phyloP scores from a whole-genome alignment of 2,113 vertebrate genomes.

The Calyptommatus sinebrachiatus region DNA sequence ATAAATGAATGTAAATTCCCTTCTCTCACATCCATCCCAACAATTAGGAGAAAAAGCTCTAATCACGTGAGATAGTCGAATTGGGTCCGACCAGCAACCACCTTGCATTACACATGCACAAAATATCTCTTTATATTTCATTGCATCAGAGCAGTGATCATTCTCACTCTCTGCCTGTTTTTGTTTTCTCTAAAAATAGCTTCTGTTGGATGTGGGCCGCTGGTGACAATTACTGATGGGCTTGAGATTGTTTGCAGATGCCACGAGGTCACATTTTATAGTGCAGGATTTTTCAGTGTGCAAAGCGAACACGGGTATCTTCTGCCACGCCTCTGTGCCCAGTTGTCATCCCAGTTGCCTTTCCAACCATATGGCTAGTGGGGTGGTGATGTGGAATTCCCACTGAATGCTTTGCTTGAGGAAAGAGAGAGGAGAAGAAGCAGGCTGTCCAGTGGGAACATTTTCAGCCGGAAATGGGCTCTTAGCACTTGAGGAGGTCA shows the following conservation, averaged over 20 bases:
- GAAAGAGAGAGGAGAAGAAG: constrained; percentile 3
- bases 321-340: background rate
- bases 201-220: background rate
- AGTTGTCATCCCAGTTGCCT: constrained; percentile 3
- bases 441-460: background rate
- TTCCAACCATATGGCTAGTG: background rate
- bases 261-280: background rate
- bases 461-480: constrained; percentile 25
- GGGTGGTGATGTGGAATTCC: background rate
- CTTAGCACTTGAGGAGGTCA: constrained; percentile 18
- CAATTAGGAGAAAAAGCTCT: no score
- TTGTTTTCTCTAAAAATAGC: background rate
- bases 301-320: background rate
- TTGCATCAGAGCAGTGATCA: background rate
- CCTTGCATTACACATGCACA: no score
- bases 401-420: constrained; percentile 10
- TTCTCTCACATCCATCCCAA: no score
- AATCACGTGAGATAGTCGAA: no score
- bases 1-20: no score
- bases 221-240: background rate
- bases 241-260: background rate
- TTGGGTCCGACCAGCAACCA: no score
- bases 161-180: background rate
- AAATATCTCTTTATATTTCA: background rate
- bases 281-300: background rate